phyloP scores from a whole-genome alignment of 2,888 invertebrate species.

The Minunthozetes semirufus region DNA sequence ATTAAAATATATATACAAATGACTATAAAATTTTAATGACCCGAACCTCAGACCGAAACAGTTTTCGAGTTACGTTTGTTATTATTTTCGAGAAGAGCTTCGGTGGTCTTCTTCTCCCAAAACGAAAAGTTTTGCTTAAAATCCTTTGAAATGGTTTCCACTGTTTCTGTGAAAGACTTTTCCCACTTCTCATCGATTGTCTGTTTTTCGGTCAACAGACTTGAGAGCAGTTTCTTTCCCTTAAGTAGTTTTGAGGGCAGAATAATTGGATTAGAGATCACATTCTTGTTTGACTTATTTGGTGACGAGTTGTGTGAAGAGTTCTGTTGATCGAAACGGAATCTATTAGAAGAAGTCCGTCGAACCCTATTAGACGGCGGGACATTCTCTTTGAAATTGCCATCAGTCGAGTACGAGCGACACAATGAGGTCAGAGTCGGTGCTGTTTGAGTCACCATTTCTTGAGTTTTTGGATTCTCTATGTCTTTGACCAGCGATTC shows the following conservation, averaged over 20 bases:
- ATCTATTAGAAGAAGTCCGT: neutral
- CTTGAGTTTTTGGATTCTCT: neutral
- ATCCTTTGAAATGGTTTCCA: slow-evolving; percentile 12
- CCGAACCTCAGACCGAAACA: neutral
- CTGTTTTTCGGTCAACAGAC: slow-evolving; percentile 1
- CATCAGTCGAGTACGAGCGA: slow-evolving; percentile 13
- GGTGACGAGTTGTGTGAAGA: neutral
- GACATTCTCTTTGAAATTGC: slow-evolving; percentile 21
- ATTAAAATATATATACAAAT: neutral
- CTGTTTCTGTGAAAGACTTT: slow-evolving; percentile 12
- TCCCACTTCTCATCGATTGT: slow-evolving; percentile 11
- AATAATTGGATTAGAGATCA: neutral
- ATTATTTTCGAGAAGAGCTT: neutral
- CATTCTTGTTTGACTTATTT: neutral
- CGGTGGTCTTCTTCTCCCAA: slow-evolving; percentile 16
- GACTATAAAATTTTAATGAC: neutral
- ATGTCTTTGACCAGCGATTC: slow-evolving; percentile 22
- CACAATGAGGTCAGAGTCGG: neutral
- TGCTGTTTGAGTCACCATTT: slow-evolving; percentile 7
- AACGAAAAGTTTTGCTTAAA: slow-evolving; percentile 7
- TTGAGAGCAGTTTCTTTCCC: slow-evolving; percentile 5
- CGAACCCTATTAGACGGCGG: neutral
- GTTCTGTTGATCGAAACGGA: slow-evolving; percentile 20
- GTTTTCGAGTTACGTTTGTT: neutral
- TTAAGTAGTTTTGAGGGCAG: slow-evolving; percentile 6